Evolutionary conservation across 1,140 invertebrate genomes (phyloP).

Genomic region (Plectus sambesii): DNA sequence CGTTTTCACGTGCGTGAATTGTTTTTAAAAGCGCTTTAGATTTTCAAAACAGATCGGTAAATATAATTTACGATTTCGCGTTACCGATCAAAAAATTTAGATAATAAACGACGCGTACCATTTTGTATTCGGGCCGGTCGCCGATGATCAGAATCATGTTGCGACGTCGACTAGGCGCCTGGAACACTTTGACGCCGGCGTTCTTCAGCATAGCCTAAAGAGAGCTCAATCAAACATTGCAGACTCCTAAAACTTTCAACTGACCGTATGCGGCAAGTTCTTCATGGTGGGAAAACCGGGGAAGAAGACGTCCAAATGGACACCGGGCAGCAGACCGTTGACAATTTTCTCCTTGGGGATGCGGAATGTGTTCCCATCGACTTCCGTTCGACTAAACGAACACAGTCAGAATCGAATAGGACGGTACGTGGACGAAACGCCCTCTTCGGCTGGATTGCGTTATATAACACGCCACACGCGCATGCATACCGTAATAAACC

Average conservation of each 20-base stretch:
- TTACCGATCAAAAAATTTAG: constrained; percentile 48
- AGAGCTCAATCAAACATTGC: constrained; percentile 10
- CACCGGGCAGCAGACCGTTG: constrained; percentile 62
- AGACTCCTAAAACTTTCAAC: constrained; percentile 36
- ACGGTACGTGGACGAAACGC: constrained; percentile 51
- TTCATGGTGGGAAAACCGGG: constrained; percentile 80
- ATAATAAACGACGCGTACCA: constrained; percentile 34
- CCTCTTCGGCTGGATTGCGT: constrained; percentile 53
- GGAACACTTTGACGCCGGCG: constrained; percentile 70
- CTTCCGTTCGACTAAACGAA: constrained; percentile 7
- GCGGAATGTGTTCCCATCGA: constrained; percentile 37
- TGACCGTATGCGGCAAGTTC: constrained; percentile 62
- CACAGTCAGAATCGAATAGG: background rate
- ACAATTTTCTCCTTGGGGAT: constrained; percentile 54
- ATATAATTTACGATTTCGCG: background rate
- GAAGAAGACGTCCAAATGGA: constrained; percentile 60
- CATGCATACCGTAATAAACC: too few species aligned
- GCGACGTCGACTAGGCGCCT: constrained; percentile 62
- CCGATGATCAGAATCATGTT: constrained; percentile 65
- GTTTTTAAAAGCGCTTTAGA: too few species aligned
- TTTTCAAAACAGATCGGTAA: constrained; percentile 8
- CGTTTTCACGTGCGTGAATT: too few species aligned
- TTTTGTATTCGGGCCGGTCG: constrained; percentile 40
- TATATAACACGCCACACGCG: too few species aligned
- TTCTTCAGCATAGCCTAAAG: constrained; percentile 57